A percentile compares a stretch with the other conserved stretches of the same genome.
These are phyloP conservation scores for Cylas formicarius DNA, from an alignment of 1,140 invertebrate species.

Conservation along the genomic window DNA sequence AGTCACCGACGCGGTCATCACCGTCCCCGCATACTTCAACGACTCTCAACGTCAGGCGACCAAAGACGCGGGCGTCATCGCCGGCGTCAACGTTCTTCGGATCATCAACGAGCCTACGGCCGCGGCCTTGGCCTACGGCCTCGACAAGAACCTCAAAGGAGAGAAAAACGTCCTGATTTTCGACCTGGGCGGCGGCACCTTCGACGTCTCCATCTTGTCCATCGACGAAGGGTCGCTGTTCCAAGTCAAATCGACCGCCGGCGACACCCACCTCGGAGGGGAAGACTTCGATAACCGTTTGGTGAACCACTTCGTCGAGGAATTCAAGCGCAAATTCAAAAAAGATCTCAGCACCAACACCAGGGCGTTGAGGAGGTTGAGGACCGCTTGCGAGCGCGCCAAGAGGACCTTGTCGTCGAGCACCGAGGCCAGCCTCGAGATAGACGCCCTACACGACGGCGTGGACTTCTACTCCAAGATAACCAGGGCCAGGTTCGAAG, in stretches of 20 bases:
- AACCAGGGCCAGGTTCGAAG: conserved; percentile 78
- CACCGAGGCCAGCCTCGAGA: conserved; percentile 64
- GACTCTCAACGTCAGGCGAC: conserved; percentile 41
- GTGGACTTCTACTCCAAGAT: conserved; percentile 83
- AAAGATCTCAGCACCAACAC: conserved; percentile 68
- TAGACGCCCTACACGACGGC: conserved; percentile 68
- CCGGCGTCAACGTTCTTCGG: conserved; percentile 71
- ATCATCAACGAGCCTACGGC: conserved; percentile 79
- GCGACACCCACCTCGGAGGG: conserved; percentile 59
- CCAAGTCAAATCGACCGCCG: conserved; percentile 73
- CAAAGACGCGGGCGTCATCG: conserved; percentile 61
- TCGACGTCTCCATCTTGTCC: conserved; percentile 80
- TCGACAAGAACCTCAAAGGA: conserved; percentile 78
- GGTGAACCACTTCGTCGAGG: conserved; percentile 64
- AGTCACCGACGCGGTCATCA: conserved; percentile 56
- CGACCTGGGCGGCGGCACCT: conserved; percentile 68
- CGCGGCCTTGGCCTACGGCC: conserved; percentile 75
- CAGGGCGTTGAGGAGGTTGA: conserved; percentile 66
- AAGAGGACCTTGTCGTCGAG: conserved; percentile 61
- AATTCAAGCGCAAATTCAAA: conserved; percentile 81
- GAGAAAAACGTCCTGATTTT: conserved; percentile 69
- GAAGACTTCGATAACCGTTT: conserved; percentile 83
- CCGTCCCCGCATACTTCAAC: conserved; percentile 53
- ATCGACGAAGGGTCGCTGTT: conserved; percentile 79
- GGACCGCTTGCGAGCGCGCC: conserved; percentile 66